Base-by-base conservation (phyloP, 1,140 invertebrate species). In the Globodera ellingtonae region DNA sequence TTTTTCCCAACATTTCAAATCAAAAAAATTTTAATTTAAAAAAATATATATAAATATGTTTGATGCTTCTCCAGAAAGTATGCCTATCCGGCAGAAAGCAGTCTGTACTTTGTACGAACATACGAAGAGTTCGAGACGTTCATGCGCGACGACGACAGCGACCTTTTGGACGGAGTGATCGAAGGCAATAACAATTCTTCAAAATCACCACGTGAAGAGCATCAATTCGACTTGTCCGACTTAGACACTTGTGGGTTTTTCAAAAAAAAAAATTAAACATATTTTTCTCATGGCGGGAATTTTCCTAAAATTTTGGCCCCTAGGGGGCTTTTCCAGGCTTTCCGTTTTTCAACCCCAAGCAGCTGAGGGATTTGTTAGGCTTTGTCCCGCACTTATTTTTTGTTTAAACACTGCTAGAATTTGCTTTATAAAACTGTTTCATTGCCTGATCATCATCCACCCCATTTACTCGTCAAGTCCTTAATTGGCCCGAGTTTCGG, bases 401-500 rank as follows among this genome's bases (percentile, higher is more conserved):
- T 35, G 35, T 35, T 35, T 35, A 35, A 35, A 35, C 35, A 35
- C 35, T 35, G 35, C 35, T 35, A 2, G 59, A 21, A 65, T 65
- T 65, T 21, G 59, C 3, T 65, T 65, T 65, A 65, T 65, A 1
- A 15, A 15, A 65, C 59, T 3, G 59, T 65, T 65, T 65, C 21
- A 1, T 65, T 21, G n/a, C 2, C 3, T 67, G 66, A 67, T 44
- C 50, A 52, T 7, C 7, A 52, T 52, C 50, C 66, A 13, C 7
- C 21, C 6, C 1, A 47, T 46, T 76, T 6, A n/a, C 15, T 69
- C 35, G 24, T 77, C 15, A 47, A 77, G 75, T 89, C 70, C 52
- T 89, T 3, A 80, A 80, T 44, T 89, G 88, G 88, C 88, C 87
- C 13, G 87, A 89, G 74, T 89, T 85, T 72, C 78, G 79, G 70